Conservation (phyloP, 2,888 invertebrate genomes). For the Strigamia maritima region DNA sequence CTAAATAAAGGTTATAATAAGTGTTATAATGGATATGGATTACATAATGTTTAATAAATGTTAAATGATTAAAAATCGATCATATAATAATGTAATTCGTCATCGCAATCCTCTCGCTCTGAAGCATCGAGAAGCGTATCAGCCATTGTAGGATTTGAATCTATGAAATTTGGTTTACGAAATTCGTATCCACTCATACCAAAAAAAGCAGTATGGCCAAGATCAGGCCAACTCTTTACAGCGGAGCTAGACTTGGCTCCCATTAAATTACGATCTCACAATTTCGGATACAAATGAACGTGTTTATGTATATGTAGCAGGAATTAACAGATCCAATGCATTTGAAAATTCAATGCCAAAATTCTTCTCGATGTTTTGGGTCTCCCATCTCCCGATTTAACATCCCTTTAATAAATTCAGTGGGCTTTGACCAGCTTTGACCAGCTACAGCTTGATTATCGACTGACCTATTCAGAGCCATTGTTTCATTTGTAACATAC, state of each 20-base stretch:
- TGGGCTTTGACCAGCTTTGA: not conserved
- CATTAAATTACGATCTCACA: not conserved
- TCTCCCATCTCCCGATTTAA: not conserved
- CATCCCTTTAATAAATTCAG: not conserved
- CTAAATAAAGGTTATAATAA: no score
- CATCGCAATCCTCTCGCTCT: not conserved
- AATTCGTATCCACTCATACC: not conserved
- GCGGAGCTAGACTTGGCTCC: not conserved
- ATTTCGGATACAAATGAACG: not conserved
- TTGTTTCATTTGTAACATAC: not conserved
- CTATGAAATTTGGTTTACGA: not conserved
- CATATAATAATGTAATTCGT: not conserved
- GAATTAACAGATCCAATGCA: not conserved
- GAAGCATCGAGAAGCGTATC: not conserved
- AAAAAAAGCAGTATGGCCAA: not conserved
- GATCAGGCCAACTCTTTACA: not conserved
- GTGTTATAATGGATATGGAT: no score
- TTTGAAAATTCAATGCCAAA: not conserved
- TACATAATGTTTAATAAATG: no score
- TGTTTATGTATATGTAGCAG: not conserved
- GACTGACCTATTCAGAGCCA: not conserved
- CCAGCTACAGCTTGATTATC: not conserved
- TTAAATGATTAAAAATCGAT: not conserved
- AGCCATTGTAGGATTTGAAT: not conserved
- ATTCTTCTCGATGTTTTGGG: not conserved